Conservation (phyloP, 2,888 invertebrate species). For the Bombyx huttoni region DNA sequence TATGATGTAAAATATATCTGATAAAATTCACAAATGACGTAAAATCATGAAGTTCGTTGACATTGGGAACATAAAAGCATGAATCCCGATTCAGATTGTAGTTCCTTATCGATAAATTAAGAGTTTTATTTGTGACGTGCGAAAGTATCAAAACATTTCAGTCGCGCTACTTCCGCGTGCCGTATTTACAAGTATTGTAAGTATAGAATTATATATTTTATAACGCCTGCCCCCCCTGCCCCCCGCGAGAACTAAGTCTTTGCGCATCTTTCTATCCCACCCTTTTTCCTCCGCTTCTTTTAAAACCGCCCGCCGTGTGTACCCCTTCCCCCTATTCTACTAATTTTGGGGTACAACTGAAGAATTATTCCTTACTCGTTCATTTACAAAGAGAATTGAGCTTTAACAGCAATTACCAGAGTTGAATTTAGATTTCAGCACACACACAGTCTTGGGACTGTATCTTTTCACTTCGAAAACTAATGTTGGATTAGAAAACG, state of each 20-base stretch:
- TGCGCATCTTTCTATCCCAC: slow-evolving; percentile 72
- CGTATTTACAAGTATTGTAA: slow-evolving; percentile 74
- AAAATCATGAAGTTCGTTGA: too few species aligned
- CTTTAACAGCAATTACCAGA: slow-evolving; percentile 29
- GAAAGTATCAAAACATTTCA: slow-evolving; percentile 32
- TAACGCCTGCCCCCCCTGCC: slow-evolving; percentile 49
- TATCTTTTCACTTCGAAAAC: slow-evolving; percentile 73
- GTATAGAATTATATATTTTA: slow-evolving; percentile 74
- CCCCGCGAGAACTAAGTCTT: slow-evolving; percentile 70
- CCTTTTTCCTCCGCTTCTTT: slow-evolving; percentile 72
- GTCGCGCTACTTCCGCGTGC: slow-evolving; percentile 59
- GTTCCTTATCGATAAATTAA: neutral
- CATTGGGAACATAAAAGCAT: too few species aligned
- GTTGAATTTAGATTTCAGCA: slow-evolving; percentile 20
- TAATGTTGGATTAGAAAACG: slow-evolving; percentile 69
- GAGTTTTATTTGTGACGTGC: slow-evolving; percentile 3
- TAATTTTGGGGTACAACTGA: slow-evolving; percentile 72
- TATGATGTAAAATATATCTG: too few species aligned
- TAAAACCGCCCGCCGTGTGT: slow-evolving; percentile 71
- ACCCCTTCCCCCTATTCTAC: slow-evolving; percentile 72
- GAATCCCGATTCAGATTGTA: too few species aligned
- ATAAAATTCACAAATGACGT: too few species aligned
- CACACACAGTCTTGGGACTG: slow-evolving; percentile 64
- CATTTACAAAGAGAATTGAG: slow-evolving; percentile 25
- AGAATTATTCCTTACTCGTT: slow-evolving; percentile 67